phyloP scores from a whole-genome alignment of 2,113 vertebrate species.

The Lagopus leucura region DNA sequence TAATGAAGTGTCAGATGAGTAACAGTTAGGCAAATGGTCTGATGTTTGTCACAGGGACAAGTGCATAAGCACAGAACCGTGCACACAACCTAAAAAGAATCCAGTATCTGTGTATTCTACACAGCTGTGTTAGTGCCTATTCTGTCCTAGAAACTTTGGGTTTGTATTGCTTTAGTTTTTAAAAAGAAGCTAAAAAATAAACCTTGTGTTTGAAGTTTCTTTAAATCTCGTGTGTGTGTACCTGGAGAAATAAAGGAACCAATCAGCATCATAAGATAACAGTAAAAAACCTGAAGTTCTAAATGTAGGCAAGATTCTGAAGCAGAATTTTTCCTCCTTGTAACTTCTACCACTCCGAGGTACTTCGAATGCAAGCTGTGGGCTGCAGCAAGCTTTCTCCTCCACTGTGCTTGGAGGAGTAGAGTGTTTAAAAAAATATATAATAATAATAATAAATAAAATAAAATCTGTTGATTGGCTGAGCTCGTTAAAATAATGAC shows the following conservation, averaged over 20 bases:
- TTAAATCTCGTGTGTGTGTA: neutral
- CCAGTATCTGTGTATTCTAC: neutral
- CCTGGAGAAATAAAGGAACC: neutral
- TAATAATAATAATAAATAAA: no score
- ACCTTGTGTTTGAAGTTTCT: neutral
- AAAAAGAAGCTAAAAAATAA: neutral
- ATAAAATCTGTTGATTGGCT: neutral
- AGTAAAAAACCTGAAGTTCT: neutral
- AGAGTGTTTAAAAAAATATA: neutral
- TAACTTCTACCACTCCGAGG: neutral
- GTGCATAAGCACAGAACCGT: neutral
- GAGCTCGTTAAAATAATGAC: neutral
- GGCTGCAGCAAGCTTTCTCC: neutral
- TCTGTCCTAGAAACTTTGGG: neutral
- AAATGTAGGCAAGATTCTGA: neutral
- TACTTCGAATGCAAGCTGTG: neutral
- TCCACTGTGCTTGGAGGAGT: neutral
- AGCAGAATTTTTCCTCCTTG: neutral
- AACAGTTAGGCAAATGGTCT: neutral
- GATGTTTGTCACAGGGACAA: neutral
- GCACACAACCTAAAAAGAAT: neutral
- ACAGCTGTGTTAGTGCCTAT: neutral
- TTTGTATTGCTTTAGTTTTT: constrained; percentile 24
- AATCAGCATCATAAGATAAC: neutral
- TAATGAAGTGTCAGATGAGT: neutral